Conservation (phyloP, 2,888 invertebrate species). For the Margaritifera margaritifera region DNA sequence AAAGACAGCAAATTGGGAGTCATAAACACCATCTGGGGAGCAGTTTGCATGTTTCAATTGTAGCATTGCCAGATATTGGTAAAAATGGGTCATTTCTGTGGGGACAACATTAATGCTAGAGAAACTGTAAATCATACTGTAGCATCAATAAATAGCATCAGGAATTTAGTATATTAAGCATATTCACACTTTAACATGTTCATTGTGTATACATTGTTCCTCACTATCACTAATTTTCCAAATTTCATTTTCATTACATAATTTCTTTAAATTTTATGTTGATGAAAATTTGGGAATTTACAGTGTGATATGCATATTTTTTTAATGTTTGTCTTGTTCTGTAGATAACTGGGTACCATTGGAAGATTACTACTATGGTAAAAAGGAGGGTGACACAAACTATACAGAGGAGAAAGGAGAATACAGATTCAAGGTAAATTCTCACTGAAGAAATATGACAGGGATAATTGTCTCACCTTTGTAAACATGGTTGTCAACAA, state of each 20-base stretch:
- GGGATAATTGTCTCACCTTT: not conserved
- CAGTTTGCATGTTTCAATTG: too few relatives aligned
- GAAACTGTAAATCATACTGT: too few relatives aligned
- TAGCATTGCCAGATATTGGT: too few relatives aligned
- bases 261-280: not conserved
- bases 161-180: too few relatives aligned
- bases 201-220: too few relatives aligned
- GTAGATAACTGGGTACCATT: constrained; percentile 66
- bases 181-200: too few relatives aligned
- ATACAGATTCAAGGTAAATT: constrained; percentile 68
- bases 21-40: too few relatives aligned
- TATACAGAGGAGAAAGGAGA: constrained; percentile 69
- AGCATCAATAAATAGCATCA: too few relatives aligned
- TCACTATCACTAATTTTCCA: not conserved
- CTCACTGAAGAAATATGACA: not conserved
- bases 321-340: not conserved
- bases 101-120: too few relatives aligned
- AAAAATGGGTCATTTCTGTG: too few relatives aligned
- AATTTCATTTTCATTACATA: not conserved
- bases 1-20: too few relatives aligned
- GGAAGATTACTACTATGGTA: constrained; percentile 71
- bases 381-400: constrained; percentile 64
- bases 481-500: not conserved
- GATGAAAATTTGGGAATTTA: not conserved
- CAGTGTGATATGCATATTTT: too few relatives aligned